Evolutionary conservation across 1,140 invertebrate genomes (phyloP), one percentile per base, ranked within the genome.

Genomic region (Lerema accius): DNA sequence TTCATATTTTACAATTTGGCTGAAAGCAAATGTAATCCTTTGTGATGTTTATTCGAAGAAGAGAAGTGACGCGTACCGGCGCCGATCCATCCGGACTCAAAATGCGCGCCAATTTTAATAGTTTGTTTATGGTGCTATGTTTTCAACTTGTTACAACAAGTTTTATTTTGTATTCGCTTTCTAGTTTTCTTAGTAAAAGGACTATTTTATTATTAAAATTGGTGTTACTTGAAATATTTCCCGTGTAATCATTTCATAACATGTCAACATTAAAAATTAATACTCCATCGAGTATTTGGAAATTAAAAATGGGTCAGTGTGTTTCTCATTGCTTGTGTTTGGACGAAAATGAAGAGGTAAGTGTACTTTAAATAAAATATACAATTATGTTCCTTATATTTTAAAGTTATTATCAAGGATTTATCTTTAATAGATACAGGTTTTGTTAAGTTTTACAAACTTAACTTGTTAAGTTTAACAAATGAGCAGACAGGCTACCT

Each of bases 281-380:
- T 48, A 26, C n/a, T 37, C 4, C 35, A 42, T 42, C 5, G 23
- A 14, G 13, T 7, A 13, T 13, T 53, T 40, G 17, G n/a, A 53
- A 53, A 53, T 42, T 53, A 42, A 59, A 75, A 50, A 86, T 86
- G 84, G 84, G 84, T 42, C 58, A 61, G 63, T 84, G 80, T 75
- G 76, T 73, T 65, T 76, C 78, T 40, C 63, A 64, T 15, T 83
- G 76, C 75, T 71, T 60, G 51, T 64, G 69, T 65, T 15, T 11
- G 16, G 58, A 35, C 35, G 65, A 63, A 16, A 28, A 45, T 26
- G 63, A 69, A 63, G 67, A 62, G 68, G 78, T 80, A 46, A 66
- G 70, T 62, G 17, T n/a, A n/a, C n/a, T n/a, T n/a, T n/a, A n/a
- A n/a, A n/a, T n/a, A n/a, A n/a, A n/a, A n/a, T n/a, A n/a, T n/a